These are phyloP conservation scores for Sebastes aleutianus DNA, from an alignment of 2,797 vertebrate genomes.

Conservation along the genomic window DNA sequence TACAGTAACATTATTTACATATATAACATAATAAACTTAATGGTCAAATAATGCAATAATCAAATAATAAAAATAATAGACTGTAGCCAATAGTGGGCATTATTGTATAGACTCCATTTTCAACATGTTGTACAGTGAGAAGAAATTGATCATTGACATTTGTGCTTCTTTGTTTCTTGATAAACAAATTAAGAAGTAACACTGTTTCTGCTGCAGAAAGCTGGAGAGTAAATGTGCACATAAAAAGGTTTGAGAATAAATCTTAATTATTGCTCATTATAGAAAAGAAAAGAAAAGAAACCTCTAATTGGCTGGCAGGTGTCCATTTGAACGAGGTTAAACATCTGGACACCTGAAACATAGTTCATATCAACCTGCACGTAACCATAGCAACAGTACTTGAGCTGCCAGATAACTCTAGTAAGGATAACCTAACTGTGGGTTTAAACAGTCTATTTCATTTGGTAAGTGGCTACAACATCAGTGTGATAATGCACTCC, in stretches of 20 bases:
- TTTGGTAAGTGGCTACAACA: neutral
- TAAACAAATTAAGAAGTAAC: neutral
- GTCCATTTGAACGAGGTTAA: neutral
- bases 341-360: neutral
- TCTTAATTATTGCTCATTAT: slow-evolving; percentile 3
- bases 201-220: neutral
- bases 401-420: neutral
- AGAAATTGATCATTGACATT: neutral
- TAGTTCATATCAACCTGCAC: neutral
- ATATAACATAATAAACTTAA: slow-evolving; percentile 9
- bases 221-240: neutral
- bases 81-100: neutral
- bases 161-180: neutral
- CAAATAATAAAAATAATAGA: neutral
- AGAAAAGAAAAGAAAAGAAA: neutral
- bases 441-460: neutral
- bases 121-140: neutral
- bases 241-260: neutral
- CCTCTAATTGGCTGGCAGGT: neutral
- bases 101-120: neutral
- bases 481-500: neutral
- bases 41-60: neutral
- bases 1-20: slow-evolving; percentile 1
- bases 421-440: neutral
- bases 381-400: neutral